Conservation (phyloP, 23 tunicate genomes). For the Halocynthia aurantium region DNA sequence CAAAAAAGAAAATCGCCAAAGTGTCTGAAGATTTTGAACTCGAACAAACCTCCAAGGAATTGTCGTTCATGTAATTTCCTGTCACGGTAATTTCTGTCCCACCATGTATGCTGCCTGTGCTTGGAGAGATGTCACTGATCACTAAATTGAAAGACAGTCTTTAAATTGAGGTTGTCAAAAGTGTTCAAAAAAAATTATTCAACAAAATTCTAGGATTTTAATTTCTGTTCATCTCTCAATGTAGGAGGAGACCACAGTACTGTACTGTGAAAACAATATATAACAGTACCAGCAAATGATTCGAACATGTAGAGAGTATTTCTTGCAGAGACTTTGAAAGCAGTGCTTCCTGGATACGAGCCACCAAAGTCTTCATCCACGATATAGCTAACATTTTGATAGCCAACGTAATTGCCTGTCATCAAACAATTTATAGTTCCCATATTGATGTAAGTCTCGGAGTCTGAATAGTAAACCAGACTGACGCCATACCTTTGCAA, state of each 20-base stretch:
- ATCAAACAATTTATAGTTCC: background rate
- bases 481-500: no score
- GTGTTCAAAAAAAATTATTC: no score
- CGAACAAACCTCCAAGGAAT: background rate
- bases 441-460: no score
- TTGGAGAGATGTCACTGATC: slow-evolving; percentile 40
- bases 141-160: slow-evolving; percentile 15
- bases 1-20: no score
- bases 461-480: no score
- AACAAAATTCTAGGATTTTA: no score
- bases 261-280: background rate
- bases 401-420: slow-evolving; percentile 15
- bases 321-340: slow-evolving; percentile 25
- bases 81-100: slow-evolving; percentile 39
- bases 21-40: no score
- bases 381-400: slow-evolving; percentile 48
- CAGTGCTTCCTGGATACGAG: slow-evolving; percentile 4
- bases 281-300: slow-evolving; percentile 53
- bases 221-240: no score
- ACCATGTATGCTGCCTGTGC: slow-evolving; percentile 42
- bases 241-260: no score
- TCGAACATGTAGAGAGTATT: slow-evolving; percentile 49
- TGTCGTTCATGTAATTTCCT: slow-evolving; percentile 45
- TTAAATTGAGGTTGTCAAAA: background rate
- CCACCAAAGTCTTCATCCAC: slow-evolving; percentile 52